Percentiles rank a stretch among this genome's conserved stretches.
These are phyloP conservation scores for Ctenomys sociabilis DNA, from an alignment of 2,113 vertebrate genomes.

Conservation along the genomic window DNA sequence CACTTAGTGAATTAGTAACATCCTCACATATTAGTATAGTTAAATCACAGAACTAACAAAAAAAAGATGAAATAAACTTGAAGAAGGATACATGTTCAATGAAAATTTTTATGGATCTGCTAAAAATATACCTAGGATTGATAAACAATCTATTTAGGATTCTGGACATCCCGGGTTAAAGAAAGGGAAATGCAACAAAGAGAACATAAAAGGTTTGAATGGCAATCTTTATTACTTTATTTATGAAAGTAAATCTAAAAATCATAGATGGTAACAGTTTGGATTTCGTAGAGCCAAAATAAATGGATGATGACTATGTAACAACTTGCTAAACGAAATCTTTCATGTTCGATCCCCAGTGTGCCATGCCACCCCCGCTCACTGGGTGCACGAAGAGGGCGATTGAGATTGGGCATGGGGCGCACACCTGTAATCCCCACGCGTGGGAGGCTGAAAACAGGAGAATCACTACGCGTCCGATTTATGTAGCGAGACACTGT, in stretches of 20 bases:
- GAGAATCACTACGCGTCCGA: too few species aligned
- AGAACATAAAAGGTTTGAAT: background rate
- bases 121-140: constrained; percentile 15
- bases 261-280: constrained; percentile 7
- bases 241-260: constrained; percentile 52
- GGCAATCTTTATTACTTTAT: background rate
- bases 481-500: too few species aligned
- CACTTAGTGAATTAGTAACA: constrained; percentile 13
- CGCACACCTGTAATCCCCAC: too few species aligned
- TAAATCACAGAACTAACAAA: constrained; percentile 47
- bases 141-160: background rate
- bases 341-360: too few species aligned
- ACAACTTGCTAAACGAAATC: background rate
- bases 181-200: background rate
- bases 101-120: background rate
- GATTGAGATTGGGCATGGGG: too few species aligned
- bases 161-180: background rate
- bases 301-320: background rate
- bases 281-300: background rate
- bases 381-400: too few species aligned
- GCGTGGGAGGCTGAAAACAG: too few species aligned
- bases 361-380: too few species aligned
- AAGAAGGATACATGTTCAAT: background rate
- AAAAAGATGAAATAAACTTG: constrained; percentile 2
- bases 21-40: background rate